Percentiles rank a stretch among this genome's conserved stretches.
Conservation (phyloP, 2,888 invertebrate species). For the Chromoteleia sp. region DNA sequence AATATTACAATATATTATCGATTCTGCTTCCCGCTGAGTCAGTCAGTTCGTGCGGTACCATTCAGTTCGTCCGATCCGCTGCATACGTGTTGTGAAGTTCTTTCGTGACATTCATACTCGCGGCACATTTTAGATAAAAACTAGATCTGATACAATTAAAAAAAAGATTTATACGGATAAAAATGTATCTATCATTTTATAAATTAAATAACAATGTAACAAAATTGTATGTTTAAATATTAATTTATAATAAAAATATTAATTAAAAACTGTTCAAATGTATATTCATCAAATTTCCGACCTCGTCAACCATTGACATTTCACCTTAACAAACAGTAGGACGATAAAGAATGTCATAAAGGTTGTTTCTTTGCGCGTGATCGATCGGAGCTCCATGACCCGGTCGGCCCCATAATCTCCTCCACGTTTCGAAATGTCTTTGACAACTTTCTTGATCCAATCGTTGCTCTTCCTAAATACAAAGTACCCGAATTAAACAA, state of each 20-base stretch:
- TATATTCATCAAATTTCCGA: no score
- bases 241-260: no score
- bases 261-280: no score
- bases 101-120: no score
- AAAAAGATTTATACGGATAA: no score
- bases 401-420: slow-evolving; percentile 92
- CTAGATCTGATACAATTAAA: no score
- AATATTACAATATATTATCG: slow-evolving; percentile 20
- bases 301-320: no score
- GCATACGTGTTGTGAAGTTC: not conserved
- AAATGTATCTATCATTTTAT: no score
- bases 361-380: slow-evolving; percentile 81
- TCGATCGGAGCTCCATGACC: slow-evolving; percentile 88
- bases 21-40: slow-evolving; percentile 13
- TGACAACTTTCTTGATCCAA: slow-evolving; percentile 88
- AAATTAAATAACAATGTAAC: no score
- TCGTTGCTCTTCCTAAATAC: slow-evolving; percentile 86
- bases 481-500: slow-evolving; percentile 19
- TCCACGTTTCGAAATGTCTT: slow-evolving; percentile 91
- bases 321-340: slow-evolving; percentile 78
- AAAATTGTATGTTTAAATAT: no score
- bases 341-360: slow-evolving; percentile 82
- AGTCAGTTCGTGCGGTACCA: slow-evolving; percentile 21
- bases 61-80: not conserved
- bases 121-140: no score